Conservation (phyloP, 2,888 invertebrate species). For the Lasioglossum lativentre region DNA sequence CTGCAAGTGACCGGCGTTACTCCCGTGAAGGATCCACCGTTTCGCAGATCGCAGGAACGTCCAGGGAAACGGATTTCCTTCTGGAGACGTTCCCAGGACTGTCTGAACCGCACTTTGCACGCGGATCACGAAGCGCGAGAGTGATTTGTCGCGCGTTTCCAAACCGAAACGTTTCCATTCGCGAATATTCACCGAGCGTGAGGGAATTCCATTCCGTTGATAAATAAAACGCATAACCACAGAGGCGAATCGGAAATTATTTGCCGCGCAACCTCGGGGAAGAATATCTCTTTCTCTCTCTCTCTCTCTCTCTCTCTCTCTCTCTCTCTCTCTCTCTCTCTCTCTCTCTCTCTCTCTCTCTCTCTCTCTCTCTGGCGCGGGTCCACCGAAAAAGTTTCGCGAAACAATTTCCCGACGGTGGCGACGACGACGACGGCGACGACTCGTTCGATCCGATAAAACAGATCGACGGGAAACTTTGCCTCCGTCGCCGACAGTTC, state of each 20-base stretch:
- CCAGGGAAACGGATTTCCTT: constrained; percentile 2
- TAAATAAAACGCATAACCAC: constrained; percentile 17
- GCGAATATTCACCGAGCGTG: constrained; percentile 13
- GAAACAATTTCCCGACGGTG: constrained; percentile 14
- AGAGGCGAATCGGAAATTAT: background rate
- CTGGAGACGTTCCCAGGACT: background rate
- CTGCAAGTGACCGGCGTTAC: background rate
- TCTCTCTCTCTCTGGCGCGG: background rate
- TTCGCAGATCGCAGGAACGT: background rate
- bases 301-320: background rate
- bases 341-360: background rate
- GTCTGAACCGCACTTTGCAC: constrained; percentile 41
- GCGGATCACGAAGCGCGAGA: constrained; percentile 57
- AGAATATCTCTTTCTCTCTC: background rate
- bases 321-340: background rate
- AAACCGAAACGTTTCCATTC: constrained; percentile 37
- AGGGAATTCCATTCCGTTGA: constrained; percentile 22
- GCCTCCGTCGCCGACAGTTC: constrained; percentile 18
- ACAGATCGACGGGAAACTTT: constrained; percentile 16
- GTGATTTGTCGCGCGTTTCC: constrained; percentile 57
- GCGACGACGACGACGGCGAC: background rate
- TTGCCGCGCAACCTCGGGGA: background rate
- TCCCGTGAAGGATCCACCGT: background rate
- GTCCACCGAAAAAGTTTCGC: background rate
- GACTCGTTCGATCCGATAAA: constrained; percentile 16